phyloP scores from a whole-genome alignment of 2,797 vertebrate genomes.

The Chloroceryle inda region DNA sequence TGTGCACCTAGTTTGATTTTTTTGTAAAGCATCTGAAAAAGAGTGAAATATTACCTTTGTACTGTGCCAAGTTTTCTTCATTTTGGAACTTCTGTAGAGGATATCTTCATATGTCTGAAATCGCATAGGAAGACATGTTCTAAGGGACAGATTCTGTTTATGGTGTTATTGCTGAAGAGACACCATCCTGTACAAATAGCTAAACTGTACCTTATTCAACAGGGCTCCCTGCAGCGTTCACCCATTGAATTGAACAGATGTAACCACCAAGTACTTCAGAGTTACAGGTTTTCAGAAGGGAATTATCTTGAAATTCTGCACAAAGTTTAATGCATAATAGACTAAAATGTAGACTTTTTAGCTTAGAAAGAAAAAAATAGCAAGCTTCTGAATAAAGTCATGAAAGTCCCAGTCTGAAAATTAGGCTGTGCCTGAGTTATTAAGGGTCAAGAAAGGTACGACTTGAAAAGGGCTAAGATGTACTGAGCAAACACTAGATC shows the following conservation, averaged over 20 bases:
- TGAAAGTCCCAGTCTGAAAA: background rate
- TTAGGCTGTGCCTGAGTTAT: background rate
- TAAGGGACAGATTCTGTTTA: background rate
- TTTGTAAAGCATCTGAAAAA: background rate
- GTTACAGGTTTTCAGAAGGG: background rate
- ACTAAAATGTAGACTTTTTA: background rate
- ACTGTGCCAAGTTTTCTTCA: background rate
- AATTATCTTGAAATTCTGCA: background rate
- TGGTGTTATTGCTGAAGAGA: background rate
- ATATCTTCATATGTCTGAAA: background rate
- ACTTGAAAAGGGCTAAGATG: background rate
- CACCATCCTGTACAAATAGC: background rate
- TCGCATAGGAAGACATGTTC: background rate
- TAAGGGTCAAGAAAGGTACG: background rate
- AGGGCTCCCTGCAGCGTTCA: background rate
- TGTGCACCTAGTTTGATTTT: background rate
- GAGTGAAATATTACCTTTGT: background rate
- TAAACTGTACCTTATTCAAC: background rate
- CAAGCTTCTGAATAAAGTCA: background rate
- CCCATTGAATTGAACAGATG: background rate
- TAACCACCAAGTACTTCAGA: background rate
- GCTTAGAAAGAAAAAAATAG: background rate
- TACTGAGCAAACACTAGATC: background rate
- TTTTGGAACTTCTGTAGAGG: background rate
- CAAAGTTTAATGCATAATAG: background rate